These are phyloP conservation scores for zebrafish (Danio rerio) DNA, from an alignment of 2,113 vertebrate species.

Conservation along the genomic window DNA sequence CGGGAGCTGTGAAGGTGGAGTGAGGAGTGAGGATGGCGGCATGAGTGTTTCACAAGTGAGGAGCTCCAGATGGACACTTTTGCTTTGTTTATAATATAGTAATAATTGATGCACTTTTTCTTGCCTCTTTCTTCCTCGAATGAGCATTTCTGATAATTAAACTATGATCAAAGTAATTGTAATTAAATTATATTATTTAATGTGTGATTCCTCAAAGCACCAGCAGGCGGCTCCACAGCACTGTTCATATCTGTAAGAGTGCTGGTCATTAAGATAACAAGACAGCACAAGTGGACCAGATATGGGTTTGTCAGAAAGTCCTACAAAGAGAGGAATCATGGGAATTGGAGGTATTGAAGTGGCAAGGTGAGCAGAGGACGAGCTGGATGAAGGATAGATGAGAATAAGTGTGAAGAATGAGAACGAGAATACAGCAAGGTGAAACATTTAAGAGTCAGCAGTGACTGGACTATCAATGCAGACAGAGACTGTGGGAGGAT, in stretches of 20 bases:
- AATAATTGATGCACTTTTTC: no score
- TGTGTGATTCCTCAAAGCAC: background rate
- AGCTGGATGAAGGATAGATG: background rate
- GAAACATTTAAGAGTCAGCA: background rate
- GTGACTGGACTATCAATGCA: background rate
- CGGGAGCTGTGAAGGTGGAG: no score
- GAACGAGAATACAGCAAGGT: background rate
- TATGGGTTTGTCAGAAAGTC: background rate
- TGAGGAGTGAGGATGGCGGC: no score
- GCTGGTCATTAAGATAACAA: background rate
- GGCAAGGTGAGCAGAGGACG: background rate
- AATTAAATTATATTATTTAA: no score
- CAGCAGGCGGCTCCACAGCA: constrained; percentile 8
- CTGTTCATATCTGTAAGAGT: background rate
- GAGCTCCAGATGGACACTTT: no score
- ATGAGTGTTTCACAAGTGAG: no score
- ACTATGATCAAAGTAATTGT: no score
- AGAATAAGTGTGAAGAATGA: background rate
- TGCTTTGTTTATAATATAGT: no score
- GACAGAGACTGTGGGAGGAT: background rate
- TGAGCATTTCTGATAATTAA: no score
- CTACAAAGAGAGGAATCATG: background rate
- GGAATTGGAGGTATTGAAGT: background rate
- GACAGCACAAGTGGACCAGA: background rate
- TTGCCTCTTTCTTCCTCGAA: no score